Percentiles rank a stretch among this genome's conserved stretches.
phyloP scores from a whole-genome alignment of 2,888 invertebrate genomes.

The Folsomia candida region DNA sequence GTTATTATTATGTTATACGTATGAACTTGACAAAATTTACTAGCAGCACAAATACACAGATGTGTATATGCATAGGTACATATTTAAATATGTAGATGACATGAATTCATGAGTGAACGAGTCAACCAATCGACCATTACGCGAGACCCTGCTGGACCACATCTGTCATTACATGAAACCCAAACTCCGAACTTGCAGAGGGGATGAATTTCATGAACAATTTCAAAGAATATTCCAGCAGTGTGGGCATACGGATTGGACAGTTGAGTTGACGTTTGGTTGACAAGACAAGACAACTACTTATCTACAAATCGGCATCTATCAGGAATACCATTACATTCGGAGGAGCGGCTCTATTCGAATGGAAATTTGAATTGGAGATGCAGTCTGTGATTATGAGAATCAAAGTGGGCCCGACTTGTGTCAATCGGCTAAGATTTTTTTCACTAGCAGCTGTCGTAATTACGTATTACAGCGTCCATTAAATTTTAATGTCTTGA shows the following conservation, averaged over 20 bases:
- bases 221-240: too few species aligned
- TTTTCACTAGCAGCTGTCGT: too few species aligned
- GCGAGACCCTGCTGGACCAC: background rate
- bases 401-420: background rate
- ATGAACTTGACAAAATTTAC: too few species aligned
- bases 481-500: too few species aligned
- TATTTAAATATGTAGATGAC: too few species aligned
- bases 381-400: background rate
- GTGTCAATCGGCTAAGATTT: too few species aligned
- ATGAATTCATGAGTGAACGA: too few species aligned
- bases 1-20: too few species aligned
- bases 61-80: too few species aligned
- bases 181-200: background rate
- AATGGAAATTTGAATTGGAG: background rate
- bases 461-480: too few species aligned
- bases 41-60: too few species aligned
- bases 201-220: background rate
- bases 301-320: background rate
- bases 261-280: background rate
- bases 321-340: background rate
- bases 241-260: background rate
- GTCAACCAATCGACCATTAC: too few species aligned
- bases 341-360: background rate
- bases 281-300: background rate
- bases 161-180: background rate